phyloP scores from a whole-genome alignment of 2,113 vertebrate genomes.

The Cryptomyrus ogoouensis region DNA sequence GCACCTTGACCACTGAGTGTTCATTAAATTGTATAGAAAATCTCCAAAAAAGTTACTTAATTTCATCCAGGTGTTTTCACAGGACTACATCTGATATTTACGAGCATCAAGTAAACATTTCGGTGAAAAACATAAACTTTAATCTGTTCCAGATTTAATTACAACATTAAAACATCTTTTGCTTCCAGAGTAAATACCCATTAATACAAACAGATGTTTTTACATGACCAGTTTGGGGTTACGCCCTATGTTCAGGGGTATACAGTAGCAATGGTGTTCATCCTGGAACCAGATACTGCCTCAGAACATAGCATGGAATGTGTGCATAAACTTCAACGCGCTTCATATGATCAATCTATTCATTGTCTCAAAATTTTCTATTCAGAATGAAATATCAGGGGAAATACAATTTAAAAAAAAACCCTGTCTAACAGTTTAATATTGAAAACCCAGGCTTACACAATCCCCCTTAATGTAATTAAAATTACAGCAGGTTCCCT shows the following conservation, averaged over 20 bases:
- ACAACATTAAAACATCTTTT: neutral
- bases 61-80: neutral
- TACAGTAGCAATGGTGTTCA: neutral
- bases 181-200: neutral
- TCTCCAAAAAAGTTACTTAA: neutral
- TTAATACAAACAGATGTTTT: neutral
- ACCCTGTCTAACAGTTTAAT: neutral
- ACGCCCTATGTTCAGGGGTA: neutral
- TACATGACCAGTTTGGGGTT: neutral
- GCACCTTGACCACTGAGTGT: neutral
- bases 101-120: neutral
- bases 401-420: neutral
- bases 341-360: neutral
- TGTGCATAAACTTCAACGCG: neutral
- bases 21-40: neutral
- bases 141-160: slow-evolving; percentile 1
- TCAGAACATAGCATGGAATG: neutral
- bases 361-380: neutral
- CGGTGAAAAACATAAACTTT: neutral
- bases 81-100: neutral
- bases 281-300: neutral
- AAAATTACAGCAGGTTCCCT: neutral
- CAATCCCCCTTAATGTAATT: neutral
- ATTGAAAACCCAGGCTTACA: neutral
- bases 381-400: neutral